These are phyloP conservation scores for Sparidentex hasta DNA, from an alignment of 2,797 vertebrate species.

Conservation along the genomic window DNA sequence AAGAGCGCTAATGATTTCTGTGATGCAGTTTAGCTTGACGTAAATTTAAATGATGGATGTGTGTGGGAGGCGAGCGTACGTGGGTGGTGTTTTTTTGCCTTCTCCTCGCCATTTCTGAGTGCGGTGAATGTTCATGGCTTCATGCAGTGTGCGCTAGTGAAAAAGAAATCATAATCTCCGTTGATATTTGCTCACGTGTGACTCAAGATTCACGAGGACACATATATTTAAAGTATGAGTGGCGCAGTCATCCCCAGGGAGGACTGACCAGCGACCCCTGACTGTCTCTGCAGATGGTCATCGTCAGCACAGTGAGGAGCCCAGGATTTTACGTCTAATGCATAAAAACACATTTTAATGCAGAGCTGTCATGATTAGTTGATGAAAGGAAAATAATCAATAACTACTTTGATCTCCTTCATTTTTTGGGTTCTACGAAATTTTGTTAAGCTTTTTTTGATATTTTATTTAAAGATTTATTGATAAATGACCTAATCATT, in stretches of 20 bases:
- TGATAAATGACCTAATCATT: no score
- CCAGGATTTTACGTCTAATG: background rate
- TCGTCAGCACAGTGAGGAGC: slow-evolving; percentile 6
- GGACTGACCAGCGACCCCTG: slow-evolving; percentile 9
- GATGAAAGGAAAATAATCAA: no score
- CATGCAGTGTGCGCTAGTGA: slow-evolving; percentile 15
- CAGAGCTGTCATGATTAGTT: no score
- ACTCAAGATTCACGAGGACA: slow-evolving; percentile 22
- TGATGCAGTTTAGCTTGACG: slow-evolving; percentile 50
- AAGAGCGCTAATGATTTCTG: slow-evolving; percentile 40
- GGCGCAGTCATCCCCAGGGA: slow-evolving; percentile 10
- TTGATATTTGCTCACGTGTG: slow-evolving; percentile 42
- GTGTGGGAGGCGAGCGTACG: slow-evolving; percentile 61
- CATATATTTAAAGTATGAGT: slow-evolving; percentile 21
- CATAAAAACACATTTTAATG: background rate
- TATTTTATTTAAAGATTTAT: no score
- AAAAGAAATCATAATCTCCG: slow-evolving; percentile 14
- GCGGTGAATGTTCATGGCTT: slow-evolving; percentile 60
- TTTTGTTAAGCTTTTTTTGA: no score
- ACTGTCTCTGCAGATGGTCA: slow-evolving; percentile 20
- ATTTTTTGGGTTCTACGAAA: no score
- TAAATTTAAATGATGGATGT: slow-evolving; percentile 66
- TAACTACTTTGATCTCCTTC: no score
- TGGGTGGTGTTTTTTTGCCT: slow-evolving; percentile 71
- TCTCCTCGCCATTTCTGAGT: slow-evolving; percentile 52